Base-by-base conservation (phyloP, 1,140 invertebrate genomes). In the Armadillidium nasatum region DNA sequence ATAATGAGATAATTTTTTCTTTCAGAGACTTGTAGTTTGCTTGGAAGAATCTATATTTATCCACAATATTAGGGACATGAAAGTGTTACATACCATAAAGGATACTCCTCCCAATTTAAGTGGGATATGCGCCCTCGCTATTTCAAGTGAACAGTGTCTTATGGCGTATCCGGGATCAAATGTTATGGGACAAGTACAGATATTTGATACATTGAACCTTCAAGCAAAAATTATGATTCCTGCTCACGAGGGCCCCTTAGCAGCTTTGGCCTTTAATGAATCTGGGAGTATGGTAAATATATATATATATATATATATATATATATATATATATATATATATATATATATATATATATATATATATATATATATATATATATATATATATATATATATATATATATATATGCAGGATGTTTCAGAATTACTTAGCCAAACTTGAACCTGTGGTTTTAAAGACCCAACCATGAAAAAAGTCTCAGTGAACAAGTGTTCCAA, bases 21-120 rank as follows among this genome's bases (percentile, higher is more conserved):
- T 33, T 33, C 6, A 96, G 92, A 89, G 97, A 83, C 87, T 99
- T 83, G 92, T 99, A 75, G 97, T 99, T 79, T 99, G 97, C 86
- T 86, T 99, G 81, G 96, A 99, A 86, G 97, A 99, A 85, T 95
- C 93, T 74, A 88, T 99, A 75, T 97, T 98, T 85, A 98, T 99
- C 83, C 97, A 99, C 88, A 98, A 98, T 87, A 98, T 99, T 81
- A 89, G 93, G 70, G 97, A 99, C 85, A 99, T 99, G 97, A 97
- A 96, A 87, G 93, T 99, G 44, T 87, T 99, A 80, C 97, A 99
- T 85, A 98, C 95, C 73, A 99, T 99, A 83, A 89, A 95, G 80
- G 97, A 99, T 84, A 99, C 97, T 72, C 97, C 97, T 74, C 92
- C 93, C 60, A 99, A 99, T 88, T 91, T 92, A 44, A 87, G 88